Base-by-base conservation (phyloP, 1,140 invertebrate species). In the Achroia grisella region DNA sequence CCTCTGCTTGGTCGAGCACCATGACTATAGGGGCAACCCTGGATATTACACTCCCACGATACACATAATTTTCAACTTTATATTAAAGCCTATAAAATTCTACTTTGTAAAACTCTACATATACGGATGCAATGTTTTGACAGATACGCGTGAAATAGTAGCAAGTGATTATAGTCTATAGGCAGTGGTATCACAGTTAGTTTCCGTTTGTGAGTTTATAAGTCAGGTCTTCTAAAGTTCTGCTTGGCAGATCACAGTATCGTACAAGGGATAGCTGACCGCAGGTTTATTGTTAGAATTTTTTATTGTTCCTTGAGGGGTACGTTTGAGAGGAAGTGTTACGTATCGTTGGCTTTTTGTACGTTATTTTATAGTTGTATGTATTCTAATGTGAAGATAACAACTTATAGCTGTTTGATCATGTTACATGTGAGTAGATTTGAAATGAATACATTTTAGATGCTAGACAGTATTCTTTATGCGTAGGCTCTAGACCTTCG, bases 221-320 rank as follows among this genome's bases (percentile, higher is more conserved):
- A 23, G 17, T 23, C 17, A 23, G 17, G 48, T 23, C 30, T 31
- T 31, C 30, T 31, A 31, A 13, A 43, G 69, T 83, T 75, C 60
- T 75, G 74, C 60, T 68, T 79, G 62, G 68, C 31, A 65, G 71
- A 72, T 62, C 68, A 67, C 67, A 62, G 65, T 61, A 58, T 69
- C 55, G 56, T 75, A 61, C 70, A 61, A 67, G 72, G 74, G 64
- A 56, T 66, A 64, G 59, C 50, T 63, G 62, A 82, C 76, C 76
- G 57, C 79, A 77, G 53, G 48, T 63, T 69, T 68, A 73, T 74
- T 75, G 68, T 80, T 69, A 37, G 47, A 72, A 74, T 57, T 60
- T 73, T 63, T 71, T 74, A 72, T 81, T 73, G 65, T 79, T 66
- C 56, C 60, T 67, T 41, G 33, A 57, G 59, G 62, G 65, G 54